phyloP scores from a whole-genome alignment of 2,888 invertebrate species.

The Xanthostigma xanthostigma region DNA sequence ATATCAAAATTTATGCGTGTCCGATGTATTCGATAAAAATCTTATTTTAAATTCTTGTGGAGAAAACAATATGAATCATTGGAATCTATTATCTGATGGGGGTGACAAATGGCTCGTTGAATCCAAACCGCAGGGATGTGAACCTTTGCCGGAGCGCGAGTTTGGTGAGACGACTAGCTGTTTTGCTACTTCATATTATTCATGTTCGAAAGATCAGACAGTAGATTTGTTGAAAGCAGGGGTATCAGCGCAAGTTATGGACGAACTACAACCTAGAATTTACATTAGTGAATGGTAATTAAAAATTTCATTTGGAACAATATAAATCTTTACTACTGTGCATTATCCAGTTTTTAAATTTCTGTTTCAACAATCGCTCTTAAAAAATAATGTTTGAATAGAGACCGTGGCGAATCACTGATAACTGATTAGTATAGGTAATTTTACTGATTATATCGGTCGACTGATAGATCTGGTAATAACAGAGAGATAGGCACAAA shows the following conservation, averaged over 20 bases:
- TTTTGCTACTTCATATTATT: conserved; percentile 36
- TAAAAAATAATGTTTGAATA: too few relatives aligned
- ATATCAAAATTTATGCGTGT: conserved; percentile 27
- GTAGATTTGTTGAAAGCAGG: conserved; percentile 29
- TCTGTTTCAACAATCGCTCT: too few relatives aligned
- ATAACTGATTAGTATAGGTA: too few relatives aligned
- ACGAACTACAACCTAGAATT: conserved; percentile 35
- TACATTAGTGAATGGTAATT: conserved; percentile 30
- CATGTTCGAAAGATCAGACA: conserved; percentile 32
- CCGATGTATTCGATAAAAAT: conserved; percentile 30
- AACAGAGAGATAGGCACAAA: too few relatives aligned
- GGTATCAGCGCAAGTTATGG: conserved; percentile 27
- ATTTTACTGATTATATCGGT: too few relatives aligned
- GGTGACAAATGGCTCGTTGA: conserved; percentile 34
- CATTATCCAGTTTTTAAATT: too few relatives aligned
- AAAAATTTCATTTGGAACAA: too few relatives aligned
- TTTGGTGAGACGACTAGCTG: conserved; percentile 29
- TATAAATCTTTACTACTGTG: too few relatives aligned
- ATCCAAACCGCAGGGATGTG: conserved; percentile 30
- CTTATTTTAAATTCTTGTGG: conserved; percentile 36
- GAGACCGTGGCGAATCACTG: too few relatives aligned
- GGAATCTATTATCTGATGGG: conserved; percentile 26
- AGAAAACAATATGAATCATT: conserved; percentile 24
- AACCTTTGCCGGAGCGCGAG: conserved; percentile 26
- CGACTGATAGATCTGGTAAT: too few relatives aligned